A percentile compares a stretch with the other conserved stretches of the same genome.
phyloP scores from a whole-genome alignment of 1,140 invertebrate species.

The Bradysia coprophila region DNA sequence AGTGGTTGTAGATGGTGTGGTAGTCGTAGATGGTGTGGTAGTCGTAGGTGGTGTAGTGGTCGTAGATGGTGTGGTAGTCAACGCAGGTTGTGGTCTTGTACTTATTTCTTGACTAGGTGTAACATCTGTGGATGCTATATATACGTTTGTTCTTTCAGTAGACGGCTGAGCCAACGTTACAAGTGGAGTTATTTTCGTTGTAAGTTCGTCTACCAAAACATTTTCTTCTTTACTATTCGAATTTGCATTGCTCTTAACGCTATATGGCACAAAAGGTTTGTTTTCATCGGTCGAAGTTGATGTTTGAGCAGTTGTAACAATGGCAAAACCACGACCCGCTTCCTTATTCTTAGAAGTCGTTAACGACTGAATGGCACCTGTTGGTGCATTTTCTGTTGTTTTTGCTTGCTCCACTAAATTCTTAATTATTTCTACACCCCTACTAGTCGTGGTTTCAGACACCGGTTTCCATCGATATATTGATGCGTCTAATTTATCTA shows the following conservation, averaged over 20 bases:
- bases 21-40: slow-evolving; percentile 5
- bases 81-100: too few species aligned
- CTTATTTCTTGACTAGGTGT: slow-evolving; percentile 1
- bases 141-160: too few species aligned
- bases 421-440: neutral
- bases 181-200: slow-evolving; percentile 1
- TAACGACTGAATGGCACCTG: neutral
- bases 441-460: neutral
- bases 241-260: neutral
- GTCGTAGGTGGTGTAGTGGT: slow-evolving; percentile 9
- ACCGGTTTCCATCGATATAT: too few species aligned
- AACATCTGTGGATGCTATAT: too few species aligned
- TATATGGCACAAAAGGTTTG: neutral
- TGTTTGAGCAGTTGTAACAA: neutral
- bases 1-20: slow-evolving; percentile 5
- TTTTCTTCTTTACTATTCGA: neutral
- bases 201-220: neutral
- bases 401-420: neutral
- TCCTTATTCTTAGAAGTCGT: neutral
- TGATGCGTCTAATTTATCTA: neutral
- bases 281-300: neutral
- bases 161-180: slow-evolving; percentile 1
- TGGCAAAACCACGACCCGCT: neutral
- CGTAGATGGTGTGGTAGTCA: slow-evolving; percentile 8
- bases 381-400: neutral